Evolutionary conservation across 1,140 invertebrate genomes (phyloP).

Genomic region (Apis cerana): DNA sequence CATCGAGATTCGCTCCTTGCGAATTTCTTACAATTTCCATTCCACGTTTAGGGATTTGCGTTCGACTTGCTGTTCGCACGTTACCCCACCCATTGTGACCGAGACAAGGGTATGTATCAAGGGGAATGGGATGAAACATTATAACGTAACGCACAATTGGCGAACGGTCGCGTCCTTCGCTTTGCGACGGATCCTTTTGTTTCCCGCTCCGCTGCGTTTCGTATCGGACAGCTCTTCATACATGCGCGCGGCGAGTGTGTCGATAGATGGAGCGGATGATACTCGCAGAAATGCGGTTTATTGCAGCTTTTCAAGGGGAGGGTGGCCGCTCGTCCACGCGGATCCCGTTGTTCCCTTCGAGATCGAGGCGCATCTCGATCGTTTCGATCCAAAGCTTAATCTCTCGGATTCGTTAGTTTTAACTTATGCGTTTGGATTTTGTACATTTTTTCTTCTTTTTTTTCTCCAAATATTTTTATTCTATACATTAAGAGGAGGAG

Average conservation of each 20-base stretch:
- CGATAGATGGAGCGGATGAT: not conserved
- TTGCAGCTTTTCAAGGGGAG: not conserved
- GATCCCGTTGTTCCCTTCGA: too few species aligned
- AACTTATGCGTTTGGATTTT: too few species aligned
- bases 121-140: too few species aligned
- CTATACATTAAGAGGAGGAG: too few species aligned
- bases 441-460: not conserved
- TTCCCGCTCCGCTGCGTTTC: not conserved
- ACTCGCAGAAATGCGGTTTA: not conserved
- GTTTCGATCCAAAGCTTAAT: not conserved
- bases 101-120: too few species aligned
- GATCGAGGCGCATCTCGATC: not conserved
- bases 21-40: constrained; percentile 5
- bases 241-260: not conserved
- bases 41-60: not conserved
- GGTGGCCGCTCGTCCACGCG: not conserved
- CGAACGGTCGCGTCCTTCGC: not conserved
- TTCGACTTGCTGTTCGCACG: too few species aligned
- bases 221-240: constrained; percentile 14
- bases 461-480: not conserved
- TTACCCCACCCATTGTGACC: too few species aligned
- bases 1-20: not conserved
- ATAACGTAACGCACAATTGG: too few species aligned
- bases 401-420: too few species aligned
- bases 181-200: not conserved